phyloP scores from a whole-genome alignment of 1,140 invertebrate genomes.

The Sitobion miscanthi region DNA sequence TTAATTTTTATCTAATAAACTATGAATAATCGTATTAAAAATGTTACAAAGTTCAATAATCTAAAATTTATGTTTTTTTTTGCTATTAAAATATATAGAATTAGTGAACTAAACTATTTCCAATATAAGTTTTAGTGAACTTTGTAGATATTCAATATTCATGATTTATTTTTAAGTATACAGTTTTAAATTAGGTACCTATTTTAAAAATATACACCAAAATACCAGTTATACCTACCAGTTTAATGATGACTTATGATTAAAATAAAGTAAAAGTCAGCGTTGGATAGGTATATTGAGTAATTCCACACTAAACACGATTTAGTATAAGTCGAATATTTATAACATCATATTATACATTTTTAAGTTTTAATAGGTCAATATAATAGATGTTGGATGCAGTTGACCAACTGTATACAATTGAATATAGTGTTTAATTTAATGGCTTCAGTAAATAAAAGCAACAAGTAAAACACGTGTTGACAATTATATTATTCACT shows the following conservation, averaged over 20 bases:
- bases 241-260: not conserved
- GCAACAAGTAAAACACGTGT: not conserved
- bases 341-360: not conserved
- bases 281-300: not conserved
- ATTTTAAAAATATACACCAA: not conserved
- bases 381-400: not conserved
- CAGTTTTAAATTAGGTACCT: not conserved
- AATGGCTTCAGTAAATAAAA: not conserved
- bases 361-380: not conserved
- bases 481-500: not conserved
- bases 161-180: not conserved
- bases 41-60: not conserved
- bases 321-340: not conserved
- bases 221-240: not conserved
- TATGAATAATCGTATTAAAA: not conserved
- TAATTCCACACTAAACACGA: not conserved
- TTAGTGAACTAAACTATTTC: not conserved
- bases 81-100: not conserved
- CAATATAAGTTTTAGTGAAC: not conserved
- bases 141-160: not conserved
- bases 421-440: not conserved
- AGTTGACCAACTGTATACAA: not conserved
- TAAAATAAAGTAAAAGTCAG: not conserved
- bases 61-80: not conserved
- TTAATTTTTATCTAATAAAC: not conserved